Evolutionary conservation across 2,888 invertebrate genomes (phyloP).

Genomic region (Latrodectus elegans): DNA sequence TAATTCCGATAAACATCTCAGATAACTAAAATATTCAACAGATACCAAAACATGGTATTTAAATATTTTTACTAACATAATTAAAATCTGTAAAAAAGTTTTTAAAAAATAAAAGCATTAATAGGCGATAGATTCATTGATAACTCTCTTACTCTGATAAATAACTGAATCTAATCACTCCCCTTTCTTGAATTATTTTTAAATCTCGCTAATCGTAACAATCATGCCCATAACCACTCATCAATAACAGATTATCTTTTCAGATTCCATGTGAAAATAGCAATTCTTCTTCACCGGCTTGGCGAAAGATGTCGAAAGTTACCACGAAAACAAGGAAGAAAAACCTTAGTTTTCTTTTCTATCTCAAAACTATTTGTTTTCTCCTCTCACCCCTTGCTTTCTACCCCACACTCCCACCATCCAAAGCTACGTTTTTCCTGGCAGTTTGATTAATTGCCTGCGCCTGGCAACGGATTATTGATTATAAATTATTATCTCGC

Average conservation of each 20-base stretch:
- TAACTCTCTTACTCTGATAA: too few species aligned
- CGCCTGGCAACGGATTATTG: constrained; percentile 37
- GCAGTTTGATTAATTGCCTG: constrained; percentile 51
- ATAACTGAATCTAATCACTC: too few species aligned
- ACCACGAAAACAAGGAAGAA: constrained; percentile 13
- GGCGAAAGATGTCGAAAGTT: not conserved
- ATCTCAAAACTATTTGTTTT: constrained; percentile 39
- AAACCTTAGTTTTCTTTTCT: constrained; percentile 20
- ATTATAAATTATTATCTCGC: constrained; percentile 55
- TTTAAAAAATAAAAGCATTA: too few species aligned
- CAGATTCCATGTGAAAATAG: not conserved
- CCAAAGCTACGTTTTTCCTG: constrained; percentile 10
- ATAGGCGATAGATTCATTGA: too few species aligned
- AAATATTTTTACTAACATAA: too few species aligned
- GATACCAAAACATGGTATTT: too few species aligned
- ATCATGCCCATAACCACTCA: not conserved
- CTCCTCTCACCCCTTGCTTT: not conserved
- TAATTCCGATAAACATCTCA: too few species aligned
- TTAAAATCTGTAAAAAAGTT: too few species aligned
- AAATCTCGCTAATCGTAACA: too few species aligned
- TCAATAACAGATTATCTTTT: constrained; percentile 2
- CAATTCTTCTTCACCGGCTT: not conserved
- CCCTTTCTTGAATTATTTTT: too few species aligned
- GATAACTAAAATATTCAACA: too few species aligned
- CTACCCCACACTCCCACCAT: not conserved